A percentile compares a stretch with the other conserved stretches of the same genome.
phyloP scores from a whole-genome alignment of 2,113 vertebrate species.

The Polyodon spathula region DNA sequence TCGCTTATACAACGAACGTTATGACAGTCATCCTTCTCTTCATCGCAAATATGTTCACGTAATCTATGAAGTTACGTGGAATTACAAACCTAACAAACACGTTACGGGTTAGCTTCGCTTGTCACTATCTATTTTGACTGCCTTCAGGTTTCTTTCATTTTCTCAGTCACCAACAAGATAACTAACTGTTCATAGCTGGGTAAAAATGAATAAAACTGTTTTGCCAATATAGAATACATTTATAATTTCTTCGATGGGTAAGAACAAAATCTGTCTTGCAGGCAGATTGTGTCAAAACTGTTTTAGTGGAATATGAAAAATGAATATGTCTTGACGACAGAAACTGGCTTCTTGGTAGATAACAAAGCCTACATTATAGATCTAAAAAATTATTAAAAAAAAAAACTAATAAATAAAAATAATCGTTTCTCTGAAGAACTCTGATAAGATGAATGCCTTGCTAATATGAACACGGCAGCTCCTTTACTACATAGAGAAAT shows the following conservation, averaged over 20 bases:
- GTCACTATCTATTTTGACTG: not conserved
- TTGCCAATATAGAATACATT: not conserved
- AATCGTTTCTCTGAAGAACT: not conserved
- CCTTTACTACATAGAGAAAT: not conserved
- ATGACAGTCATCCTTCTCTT: no score
- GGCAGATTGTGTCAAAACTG: constrained; percentile 2
- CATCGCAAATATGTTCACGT: no score
- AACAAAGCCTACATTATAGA: constrained; percentile 2
- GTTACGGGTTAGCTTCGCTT: no score
- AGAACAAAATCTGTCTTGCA: not conserved
- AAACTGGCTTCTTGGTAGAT: not conserved
- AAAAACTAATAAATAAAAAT: no score
- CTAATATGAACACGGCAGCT: not conserved
- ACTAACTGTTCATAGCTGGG: not conserved
- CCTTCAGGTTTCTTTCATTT: not conserved
- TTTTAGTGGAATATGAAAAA: not conserved
- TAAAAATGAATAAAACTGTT: not conserved
- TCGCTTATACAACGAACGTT: no score
- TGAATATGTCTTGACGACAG: not conserved
- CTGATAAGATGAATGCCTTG: constrained; percentile 5
- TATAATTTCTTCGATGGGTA: constrained; percentile 1
- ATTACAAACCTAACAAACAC: no score
- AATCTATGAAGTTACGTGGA: no score
- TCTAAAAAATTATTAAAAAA: not conserved
- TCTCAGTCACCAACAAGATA: not conserved